Evolutionary conservation across 2,113 vertebrate genomes (phyloP).

Genomic region (Meleagris gallopavo): DNA sequence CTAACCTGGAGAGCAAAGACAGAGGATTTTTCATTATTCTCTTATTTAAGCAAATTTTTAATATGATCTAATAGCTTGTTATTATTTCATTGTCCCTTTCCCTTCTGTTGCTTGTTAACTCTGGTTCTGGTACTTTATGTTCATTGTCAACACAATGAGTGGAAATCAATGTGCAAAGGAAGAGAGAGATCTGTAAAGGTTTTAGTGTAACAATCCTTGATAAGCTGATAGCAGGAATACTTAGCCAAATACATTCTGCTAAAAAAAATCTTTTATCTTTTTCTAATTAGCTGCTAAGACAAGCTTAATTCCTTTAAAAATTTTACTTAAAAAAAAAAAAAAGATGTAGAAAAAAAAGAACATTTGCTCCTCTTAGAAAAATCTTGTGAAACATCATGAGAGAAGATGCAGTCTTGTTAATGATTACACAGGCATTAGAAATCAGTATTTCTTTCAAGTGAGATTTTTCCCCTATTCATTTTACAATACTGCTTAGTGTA

Average conservation of each 20-base stretch:
- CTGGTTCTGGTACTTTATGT: neutral
- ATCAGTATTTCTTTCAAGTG: neutral
- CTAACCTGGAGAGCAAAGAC: rapidly evolving
- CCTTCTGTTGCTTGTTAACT: neutral
- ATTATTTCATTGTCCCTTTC: neutral
- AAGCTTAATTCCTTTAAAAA: neutral
- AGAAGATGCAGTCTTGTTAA: neutral
- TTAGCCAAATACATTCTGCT: neutral
- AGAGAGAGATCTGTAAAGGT: neutral
- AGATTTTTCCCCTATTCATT: neutral
- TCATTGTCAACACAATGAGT: neutral
- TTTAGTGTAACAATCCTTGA: neutral
- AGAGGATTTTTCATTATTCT: neutral
- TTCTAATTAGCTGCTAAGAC: neutral
- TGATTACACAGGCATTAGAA: neutral
- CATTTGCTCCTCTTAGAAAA: neutral
- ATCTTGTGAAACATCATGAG: neutral
- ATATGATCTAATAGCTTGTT: neutral
- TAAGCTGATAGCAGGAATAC: neutral
- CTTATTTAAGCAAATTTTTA: neutral
- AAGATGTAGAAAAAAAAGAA: neutral
- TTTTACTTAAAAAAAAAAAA: neutral
- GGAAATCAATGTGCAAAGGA: neutral
- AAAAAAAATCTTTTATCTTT: neutral
- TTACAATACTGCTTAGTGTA: neutral